Percentiles rank a stretch among this genome's conserved stretches.
These are phyloP conservation scores for Vipera latastei DNA, from an alignment of 2,797 vertebrate genomes.

Conservation along the genomic window DNA sequence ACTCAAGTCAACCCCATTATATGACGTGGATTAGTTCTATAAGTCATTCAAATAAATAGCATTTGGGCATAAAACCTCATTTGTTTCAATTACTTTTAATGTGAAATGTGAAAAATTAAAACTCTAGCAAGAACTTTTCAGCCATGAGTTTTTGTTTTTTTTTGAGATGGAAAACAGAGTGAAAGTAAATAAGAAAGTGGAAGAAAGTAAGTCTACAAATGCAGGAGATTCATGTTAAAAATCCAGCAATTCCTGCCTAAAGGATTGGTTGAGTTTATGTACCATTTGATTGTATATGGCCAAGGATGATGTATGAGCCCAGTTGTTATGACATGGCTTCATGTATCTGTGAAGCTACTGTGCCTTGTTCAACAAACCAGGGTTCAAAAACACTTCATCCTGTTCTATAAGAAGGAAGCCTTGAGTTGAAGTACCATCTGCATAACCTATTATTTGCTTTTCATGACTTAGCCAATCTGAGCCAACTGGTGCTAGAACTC, in stretches of 20 bases:
- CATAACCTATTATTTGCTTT: not conserved
- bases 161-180: not conserved
- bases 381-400: not conserved
- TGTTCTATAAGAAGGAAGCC: not conserved
- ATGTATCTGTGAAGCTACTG: not conserved
- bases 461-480: not conserved
- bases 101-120: not conserved
- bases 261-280: not conserved
- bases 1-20: not conserved
- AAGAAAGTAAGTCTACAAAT: not conserved
- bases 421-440: not conserved
- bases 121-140: not conserved
- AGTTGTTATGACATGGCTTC: not conserved
- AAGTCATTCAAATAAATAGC: not conserved
- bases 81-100: not conserved
- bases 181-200: not conserved
- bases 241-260: not conserved
- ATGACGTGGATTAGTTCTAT: not conserved
- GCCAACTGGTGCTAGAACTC: not conserved
- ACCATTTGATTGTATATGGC: not conserved
- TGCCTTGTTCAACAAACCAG: not conserved
- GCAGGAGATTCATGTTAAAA: not conserved
- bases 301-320: not conserved
- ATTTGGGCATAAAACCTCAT: not conserved
- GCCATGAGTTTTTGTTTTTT: too few species aligned